These are phyloP conservation scores for Sycophaga agraensis DNA, from an alignment of 1,140 invertebrate genomes.

Conservation along the genomic window DNA sequence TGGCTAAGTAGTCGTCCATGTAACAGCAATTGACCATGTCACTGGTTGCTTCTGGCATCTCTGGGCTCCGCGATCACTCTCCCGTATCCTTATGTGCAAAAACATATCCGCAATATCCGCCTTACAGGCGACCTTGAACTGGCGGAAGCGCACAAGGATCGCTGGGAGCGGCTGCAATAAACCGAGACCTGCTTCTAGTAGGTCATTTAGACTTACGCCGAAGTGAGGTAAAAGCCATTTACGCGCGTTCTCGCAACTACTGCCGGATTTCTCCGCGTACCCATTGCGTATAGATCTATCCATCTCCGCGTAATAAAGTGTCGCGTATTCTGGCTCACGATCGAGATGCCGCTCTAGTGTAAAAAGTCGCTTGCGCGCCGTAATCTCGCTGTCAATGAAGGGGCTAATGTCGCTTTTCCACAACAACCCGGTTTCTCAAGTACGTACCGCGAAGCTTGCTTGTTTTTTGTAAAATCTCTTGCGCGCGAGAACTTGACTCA, in stretches of 20 bases:
- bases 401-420: too few species aligned
- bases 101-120: slow-evolving; percentile 5
- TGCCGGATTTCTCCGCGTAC: not conserved
- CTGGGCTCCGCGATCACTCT: not conserved
- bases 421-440: too few species aligned
- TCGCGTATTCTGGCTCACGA: not conserved
- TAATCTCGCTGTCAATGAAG: too few species aligned
- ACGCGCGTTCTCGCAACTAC: not conserved
- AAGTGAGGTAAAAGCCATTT: slow-evolving; percentile 21
- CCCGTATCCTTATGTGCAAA: not conserved
- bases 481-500: too few species aligned
- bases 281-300: not conserved
- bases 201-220: slow-evolving; percentile 23
- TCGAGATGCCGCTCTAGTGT: too few species aligned
- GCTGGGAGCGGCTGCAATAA: slow-evolving; percentile 14
- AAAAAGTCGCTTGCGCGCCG: too few species aligned
- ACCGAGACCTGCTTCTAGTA: slow-evolving; percentile 17
- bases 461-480: too few species aligned
- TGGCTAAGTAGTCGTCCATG: too few species aligned
- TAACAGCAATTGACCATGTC: not conserved
- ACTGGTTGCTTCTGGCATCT: not conserved
- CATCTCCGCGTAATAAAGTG: slow-evolving; percentile 1
- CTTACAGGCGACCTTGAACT: slow-evolving; percentile 24
- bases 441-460: too few species aligned
- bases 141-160: slow-evolving; percentile 15